These are phyloP conservation scores for Chaetops frenatus DNA, from an alignment of 2,113 vertebrate species.

Conservation along the genomic window DNA sequence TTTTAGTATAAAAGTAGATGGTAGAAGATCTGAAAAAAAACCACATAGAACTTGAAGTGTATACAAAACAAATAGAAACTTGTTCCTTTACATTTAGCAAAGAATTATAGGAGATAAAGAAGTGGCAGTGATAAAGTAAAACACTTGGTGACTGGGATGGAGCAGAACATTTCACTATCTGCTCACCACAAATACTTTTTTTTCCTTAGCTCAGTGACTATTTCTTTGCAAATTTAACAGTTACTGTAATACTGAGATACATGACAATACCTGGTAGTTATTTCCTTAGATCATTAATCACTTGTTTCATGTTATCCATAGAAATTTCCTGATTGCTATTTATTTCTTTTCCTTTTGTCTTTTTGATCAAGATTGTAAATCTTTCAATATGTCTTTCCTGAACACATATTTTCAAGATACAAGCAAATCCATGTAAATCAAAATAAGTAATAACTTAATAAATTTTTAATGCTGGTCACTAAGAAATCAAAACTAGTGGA, in stretches of 20 bases:
- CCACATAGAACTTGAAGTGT: background rate
- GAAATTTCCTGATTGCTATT: conserved; percentile 60
- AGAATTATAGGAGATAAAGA: background rate
- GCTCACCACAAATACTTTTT: background rate
- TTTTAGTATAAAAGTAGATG: background rate
- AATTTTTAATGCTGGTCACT: background rate
- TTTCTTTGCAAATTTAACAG: background rate
- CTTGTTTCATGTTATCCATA: conserved; percentile 57
- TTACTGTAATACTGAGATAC: background rate
- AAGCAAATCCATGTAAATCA: background rate
- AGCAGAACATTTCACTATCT: background rate
- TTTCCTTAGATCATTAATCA: conserved; percentile 25
- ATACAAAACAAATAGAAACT: background rate
- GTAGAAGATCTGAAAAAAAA: background rate
- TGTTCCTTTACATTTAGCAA: background rate
- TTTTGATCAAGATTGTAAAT: conserved; percentile 57
- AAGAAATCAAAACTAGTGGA: conserved; percentile 32
- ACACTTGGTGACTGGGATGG: background rate
- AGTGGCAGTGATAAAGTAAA: background rate
- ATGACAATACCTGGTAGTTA: background rate
- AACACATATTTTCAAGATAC: background rate
- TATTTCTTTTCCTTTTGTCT: conserved; percentile 62
- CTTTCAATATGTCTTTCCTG: conserved; percentile 2
- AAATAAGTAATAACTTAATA: background rate
- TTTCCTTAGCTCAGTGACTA: background rate